Percentiles rank a stretch among this genome's conserved stretches.
These are phyloP conservation scores for Drosophila takahashii DNA, from an alignment of 1,140 invertebrate species.

Conservation along the genomic window DNA sequence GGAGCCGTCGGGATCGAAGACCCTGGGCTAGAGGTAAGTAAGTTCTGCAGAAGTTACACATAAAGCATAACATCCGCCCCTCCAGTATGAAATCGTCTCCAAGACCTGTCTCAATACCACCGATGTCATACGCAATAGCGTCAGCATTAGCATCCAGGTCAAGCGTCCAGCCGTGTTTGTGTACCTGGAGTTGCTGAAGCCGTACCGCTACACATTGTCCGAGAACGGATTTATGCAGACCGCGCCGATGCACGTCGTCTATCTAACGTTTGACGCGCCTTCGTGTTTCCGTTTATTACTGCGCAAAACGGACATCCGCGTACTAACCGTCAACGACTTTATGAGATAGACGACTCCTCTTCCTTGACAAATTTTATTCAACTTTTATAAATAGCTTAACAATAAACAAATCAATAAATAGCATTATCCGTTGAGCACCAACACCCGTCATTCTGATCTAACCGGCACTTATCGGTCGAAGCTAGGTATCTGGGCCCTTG, in stretches of 20 bases:
- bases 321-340: conserved; percentile 75
- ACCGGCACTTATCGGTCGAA: conserved; percentile 69
- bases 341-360: conserved; percentile 43
- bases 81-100: conserved; percentile 61
- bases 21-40: conserved; percentile 63
- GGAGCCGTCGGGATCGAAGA: conserved; percentile 57
- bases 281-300: conserved; percentile 49
- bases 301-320: conserved; percentile 63
- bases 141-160: conserved; percentile 68
- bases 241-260: conserved; percentile 59
- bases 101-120: conserved; percentile 41
- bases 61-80: background rate
- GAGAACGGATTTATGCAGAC: conserved; percentile 84
- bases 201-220: conserved; percentile 72
- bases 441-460: conserved; percentile 1
- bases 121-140: conserved; percentile 85
- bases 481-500: conserved; percentile 85
- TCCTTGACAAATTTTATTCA: conserved; percentile 61
- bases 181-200: conserved; percentile 77
- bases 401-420: conserved; percentile 75
- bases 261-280: conserved; percentile 53
- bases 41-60: no score
- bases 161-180: conserved; percentile 76
- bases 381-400: conserved; percentile 75
- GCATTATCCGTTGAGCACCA: conserved; percentile 34